phyloP scores from a whole-genome alignment of 2,113 vertebrate species.

The Ptyas mucosa region DNA sequence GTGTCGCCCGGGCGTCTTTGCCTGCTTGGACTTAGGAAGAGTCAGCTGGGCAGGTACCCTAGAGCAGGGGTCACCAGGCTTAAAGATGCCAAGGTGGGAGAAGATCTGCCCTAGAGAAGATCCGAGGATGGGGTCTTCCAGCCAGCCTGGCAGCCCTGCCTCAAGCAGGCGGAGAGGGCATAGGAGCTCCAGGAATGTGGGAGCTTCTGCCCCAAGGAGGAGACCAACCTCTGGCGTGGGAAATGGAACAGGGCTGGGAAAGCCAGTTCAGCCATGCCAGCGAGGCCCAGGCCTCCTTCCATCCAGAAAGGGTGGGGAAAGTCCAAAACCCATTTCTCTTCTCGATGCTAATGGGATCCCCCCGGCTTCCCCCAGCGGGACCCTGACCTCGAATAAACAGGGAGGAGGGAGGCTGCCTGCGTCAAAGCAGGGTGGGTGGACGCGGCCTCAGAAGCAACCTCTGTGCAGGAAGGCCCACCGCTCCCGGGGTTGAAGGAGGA shows the following conservation, averaged over 20 bases:
- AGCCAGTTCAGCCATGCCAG: not conserved
- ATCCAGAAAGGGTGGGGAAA: not conserved
- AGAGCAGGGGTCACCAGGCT: no score
- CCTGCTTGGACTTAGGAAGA: not conserved
- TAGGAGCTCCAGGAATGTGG: not conserved
- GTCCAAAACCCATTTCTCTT: not conserved
- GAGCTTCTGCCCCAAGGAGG: not conserved
- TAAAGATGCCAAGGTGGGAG: no score
- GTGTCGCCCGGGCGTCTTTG: not conserved
- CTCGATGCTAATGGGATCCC: fast-evolving
- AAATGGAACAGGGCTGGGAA: not conserved
- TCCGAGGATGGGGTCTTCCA: not conserved
- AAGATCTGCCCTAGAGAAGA: not conserved
- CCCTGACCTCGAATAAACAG: not conserved
- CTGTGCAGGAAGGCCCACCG: not conserved
- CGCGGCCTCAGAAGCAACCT: not conserved
- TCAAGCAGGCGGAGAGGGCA: not conserved
- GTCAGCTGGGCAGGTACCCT: not conserved
- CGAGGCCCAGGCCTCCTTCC: not conserved
- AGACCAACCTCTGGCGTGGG: not conserved
- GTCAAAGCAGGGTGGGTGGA: not conserved
- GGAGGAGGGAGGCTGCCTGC: no score
- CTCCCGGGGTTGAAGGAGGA: not conserved
- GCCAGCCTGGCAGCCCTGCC: not conserved
- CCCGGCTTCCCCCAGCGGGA: no score